Percentiles rank a stretch among this genome's conserved stretches.
These are phyloP conservation scores for Epizoanthus stellaris DNA, from an alignment of 92 coral and sea anemone genomes.

Conservation along the genomic window DNA sequence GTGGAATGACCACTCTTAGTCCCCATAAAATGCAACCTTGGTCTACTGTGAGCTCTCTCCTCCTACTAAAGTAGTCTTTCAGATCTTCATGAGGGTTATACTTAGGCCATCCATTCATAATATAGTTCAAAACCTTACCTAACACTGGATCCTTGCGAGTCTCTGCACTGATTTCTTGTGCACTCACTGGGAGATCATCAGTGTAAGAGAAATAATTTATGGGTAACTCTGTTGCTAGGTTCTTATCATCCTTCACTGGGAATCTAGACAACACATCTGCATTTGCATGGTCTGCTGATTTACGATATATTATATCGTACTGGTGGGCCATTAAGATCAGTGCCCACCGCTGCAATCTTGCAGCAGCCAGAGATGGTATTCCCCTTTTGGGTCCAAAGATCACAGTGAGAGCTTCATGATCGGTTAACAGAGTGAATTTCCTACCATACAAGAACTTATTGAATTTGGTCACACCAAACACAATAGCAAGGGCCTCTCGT, in stretches of 20 bases:
- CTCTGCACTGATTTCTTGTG: conserved; percentile 36
- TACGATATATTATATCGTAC: conserved; percentile 36
- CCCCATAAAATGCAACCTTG: conserved; percentile 62
- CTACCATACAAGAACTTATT: conserved; percentile 64
- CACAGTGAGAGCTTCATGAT: conserved; percentile 56
- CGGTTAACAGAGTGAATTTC: conserved; percentile 51
- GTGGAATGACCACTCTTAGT: conserved; percentile 55
- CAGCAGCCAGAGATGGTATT: conserved; percentile 24
- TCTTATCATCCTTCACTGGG: neutral
- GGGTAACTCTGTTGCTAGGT: conserved; percentile 24
- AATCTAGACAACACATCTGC: conserved; percentile 35
- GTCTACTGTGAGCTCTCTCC: conserved; percentile 52
- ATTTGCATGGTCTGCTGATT: neutral
- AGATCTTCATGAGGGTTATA: conserved; percentile 41
- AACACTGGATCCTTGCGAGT: conserved; percentile 36
- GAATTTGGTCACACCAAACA: conserved; percentile 61
- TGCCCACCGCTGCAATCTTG: conserved; percentile 51
- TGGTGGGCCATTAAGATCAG: conserved; percentile 18
- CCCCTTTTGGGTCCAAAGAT: conserved; percentile 30
- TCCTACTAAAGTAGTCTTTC: conserved; percentile 29
- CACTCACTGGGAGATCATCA: conserved; percentile 42
- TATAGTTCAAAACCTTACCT: conserved; percentile 5
- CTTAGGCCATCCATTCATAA: conserved; percentile 24
- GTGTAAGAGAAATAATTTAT: conserved; percentile 34
- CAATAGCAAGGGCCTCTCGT: conserved; percentile 58